A percentile compares a stretch with the other conserved stretches of the same genome.
phyloP scores from a whole-genome alignment of 2,888 invertebrate genomes.

The Electrophaes corylata region DNA sequence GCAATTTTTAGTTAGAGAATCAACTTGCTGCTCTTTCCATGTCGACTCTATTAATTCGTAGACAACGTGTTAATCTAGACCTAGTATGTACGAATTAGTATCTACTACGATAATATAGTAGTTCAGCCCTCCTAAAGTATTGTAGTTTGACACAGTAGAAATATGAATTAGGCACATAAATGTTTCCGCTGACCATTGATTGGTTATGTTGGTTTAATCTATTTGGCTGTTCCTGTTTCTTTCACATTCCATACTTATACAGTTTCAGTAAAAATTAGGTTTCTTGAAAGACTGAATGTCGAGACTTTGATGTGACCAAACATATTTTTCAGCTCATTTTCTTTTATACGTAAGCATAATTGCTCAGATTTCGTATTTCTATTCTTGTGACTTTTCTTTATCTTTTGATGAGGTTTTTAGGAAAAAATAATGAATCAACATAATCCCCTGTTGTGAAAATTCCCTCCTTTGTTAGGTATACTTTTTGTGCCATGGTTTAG shows the following conservation, averaged over 20 bases:
- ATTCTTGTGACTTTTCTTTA: slow-evolving; percentile 52
- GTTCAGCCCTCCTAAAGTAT: slow-evolving; percentile 59
- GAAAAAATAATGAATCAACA: slow-evolving; percentile 53
- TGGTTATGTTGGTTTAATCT: slow-evolving; percentile 57
- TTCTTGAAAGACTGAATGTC: slow-evolving; percentile 79
- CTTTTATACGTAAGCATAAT: slow-evolving; percentile 64
- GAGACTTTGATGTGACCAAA: slow-evolving; percentile 73
- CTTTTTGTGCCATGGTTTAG: slow-evolving; percentile 81
- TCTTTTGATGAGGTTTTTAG: slow-evolving; percentile 52
- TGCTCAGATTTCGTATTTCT: slow-evolving; percentile 73
- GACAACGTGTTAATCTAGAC: slow-evolving; percentile 60
- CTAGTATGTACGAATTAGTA: slow-evolving; percentile 65
- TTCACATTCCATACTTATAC: slow-evolving; percentile 75
- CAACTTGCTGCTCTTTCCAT: slow-evolving; percentile 68
- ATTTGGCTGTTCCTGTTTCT: slow-evolving; percentile 53
- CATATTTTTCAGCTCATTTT: slow-evolving; percentile 65
- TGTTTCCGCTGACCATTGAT: slow-evolving; percentile 53
- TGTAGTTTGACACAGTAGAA: slow-evolving; percentile 42
- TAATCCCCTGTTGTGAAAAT: slow-evolving; percentile 77
- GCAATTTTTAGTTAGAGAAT: slow-evolving; percentile 75
- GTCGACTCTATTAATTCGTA: slow-evolving; percentile 61
- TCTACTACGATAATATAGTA: slow-evolving; percentile 43
- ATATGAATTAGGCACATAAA: slow-evolving; percentile 41
- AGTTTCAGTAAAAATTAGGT: slow-evolving; percentile 70
- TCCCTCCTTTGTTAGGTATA: slow-evolving; percentile 82